phyloP scores from a whole-genome alignment of 2,113 vertebrate species.

The Falco punctatus region DNA sequence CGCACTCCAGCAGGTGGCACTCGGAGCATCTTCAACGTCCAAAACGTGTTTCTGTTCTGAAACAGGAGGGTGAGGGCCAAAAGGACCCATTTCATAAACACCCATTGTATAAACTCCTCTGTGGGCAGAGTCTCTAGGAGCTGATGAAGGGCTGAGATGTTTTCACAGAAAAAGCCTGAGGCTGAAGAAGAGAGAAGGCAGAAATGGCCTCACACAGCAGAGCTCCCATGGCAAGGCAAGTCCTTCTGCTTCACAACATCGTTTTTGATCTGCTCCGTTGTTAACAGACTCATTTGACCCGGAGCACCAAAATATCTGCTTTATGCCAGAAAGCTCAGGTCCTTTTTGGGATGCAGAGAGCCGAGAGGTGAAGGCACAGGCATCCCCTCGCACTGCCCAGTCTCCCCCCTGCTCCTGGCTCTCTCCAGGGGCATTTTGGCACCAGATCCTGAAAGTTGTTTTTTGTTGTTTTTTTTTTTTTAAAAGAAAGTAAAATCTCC shows the following conservation, averaged over 20 bases:
- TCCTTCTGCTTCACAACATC: not conserved
- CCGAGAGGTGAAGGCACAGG: not conserved
- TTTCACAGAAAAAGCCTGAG: not conserved
- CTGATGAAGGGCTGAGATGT: not conserved
- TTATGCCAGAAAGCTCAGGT: not conserved
- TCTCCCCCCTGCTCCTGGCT: not conserved
- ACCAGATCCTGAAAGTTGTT: not conserved
- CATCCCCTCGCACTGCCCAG: rapidly evolving
- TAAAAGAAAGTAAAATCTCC: not conserved
- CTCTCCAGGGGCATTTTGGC: not conserved
- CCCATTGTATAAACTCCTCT: not conserved
- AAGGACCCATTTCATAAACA: not conserved
- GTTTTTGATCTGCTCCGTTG: not conserved
- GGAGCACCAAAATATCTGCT: not conserved
- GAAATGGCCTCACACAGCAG: not conserved
- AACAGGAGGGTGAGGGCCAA: not conserved
- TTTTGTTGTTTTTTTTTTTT: too few species aligned
- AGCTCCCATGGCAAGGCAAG: not conserved
- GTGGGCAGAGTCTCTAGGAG: not conserved
- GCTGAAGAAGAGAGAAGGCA: not conserved
- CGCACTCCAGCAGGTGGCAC: constrained; percentile 65
- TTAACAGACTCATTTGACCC: not conserved
- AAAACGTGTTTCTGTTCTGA: not conserved
- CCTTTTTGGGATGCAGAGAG: not conserved
- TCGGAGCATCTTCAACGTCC: not conserved